phyloP scores from a whole-genome alignment of 2,888 invertebrate species.

The Dusona sp. region DNA sequence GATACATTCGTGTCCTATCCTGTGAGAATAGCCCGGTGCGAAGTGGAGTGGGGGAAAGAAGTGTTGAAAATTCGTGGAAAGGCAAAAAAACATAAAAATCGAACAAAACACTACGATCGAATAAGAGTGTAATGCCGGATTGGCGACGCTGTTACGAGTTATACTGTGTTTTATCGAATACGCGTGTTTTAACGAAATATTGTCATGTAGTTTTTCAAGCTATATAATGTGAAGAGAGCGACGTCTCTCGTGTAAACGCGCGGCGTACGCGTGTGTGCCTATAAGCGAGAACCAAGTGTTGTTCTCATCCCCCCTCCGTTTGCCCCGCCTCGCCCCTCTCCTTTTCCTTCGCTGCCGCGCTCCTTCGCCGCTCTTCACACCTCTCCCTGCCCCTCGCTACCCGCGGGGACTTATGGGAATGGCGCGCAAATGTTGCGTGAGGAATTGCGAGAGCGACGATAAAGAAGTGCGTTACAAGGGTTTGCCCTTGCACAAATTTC shows the following conservation, averaged over 20 bases:
- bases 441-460: conserved; percentile 88
- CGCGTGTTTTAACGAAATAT: conserved; percentile 57
- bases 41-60: conserved; percentile 18
- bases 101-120: conserved; percentile 23
- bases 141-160: conserved; percentile 21
- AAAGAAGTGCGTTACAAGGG: conserved; percentile 88
- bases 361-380: not conserved
- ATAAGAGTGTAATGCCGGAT: conserved; percentile 45
- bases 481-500: conserved; percentile 91
- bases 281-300: conserved; percentile 51
- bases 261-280: conserved; percentile 68
- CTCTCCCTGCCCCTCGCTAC: not conserved
- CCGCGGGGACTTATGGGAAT: conserved; percentile 83
- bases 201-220: conserved; percentile 74
- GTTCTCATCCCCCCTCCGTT: conserved; percentile 7
- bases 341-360: not conserved
- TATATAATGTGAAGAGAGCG: conserved; percentile 72
- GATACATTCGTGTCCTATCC: conserved; percentile 5
- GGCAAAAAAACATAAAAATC: conserved; percentile 5
- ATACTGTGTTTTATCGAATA: conserved; percentile 23
- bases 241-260: conserved; percentile 75
- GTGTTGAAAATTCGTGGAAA: conserved; percentile 45
- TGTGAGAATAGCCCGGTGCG: conserved; percentile 9
- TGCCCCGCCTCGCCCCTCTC: conserved; percentile 4
- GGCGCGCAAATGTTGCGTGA: conserved; percentile 89